Percentiles rank a stretch among this genome's conserved stretches.
Evolutionary conservation across 2,888 invertebrate genomes (phyloP).

Genomic region (Philaethria dido): DNA sequence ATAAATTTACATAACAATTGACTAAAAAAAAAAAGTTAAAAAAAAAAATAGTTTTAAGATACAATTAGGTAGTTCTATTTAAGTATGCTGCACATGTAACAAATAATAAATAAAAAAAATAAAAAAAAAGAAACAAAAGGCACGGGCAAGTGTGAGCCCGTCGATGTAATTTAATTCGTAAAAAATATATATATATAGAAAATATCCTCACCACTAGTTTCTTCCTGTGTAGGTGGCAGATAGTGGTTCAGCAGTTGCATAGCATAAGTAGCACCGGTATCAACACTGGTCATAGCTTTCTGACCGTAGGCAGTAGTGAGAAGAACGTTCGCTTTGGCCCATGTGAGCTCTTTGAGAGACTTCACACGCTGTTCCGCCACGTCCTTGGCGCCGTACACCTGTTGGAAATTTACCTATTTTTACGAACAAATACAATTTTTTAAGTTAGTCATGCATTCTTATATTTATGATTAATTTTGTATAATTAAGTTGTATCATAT

Average conservation of each 20-base stretch:
- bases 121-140: too few relatives aligned
- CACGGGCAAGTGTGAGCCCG: too few relatives aligned
- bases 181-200: background rate
- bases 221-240: constrained; percentile 82
- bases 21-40: too few relatives aligned
- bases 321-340: constrained; percentile 89
- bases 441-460: constrained; percentile 4
- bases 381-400: constrained; percentile 77
- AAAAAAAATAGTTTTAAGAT: too few relatives aligned
- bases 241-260: constrained; percentile 90
- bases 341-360: constrained; percentile 86
- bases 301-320: constrained; percentile 88
- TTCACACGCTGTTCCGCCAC: constrained; percentile 84
- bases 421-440: background rate
- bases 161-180: too few relatives aligned
- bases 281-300: constrained; percentile 86
- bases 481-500: too few relatives aligned
- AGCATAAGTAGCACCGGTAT: constrained; percentile 86
- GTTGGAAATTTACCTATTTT: constrained; percentile 35
- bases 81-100: too few relatives aligned
- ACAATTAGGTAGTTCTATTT: too few relatives aligned
- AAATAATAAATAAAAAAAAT: too few relatives aligned
- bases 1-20: too few relatives aligned
- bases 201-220: constrained; percentile 70
- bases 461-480: background rate